Base-by-base conservation (phyloP, 2,797 vertebrate genomes). In the Poecile montanus region DNA sequence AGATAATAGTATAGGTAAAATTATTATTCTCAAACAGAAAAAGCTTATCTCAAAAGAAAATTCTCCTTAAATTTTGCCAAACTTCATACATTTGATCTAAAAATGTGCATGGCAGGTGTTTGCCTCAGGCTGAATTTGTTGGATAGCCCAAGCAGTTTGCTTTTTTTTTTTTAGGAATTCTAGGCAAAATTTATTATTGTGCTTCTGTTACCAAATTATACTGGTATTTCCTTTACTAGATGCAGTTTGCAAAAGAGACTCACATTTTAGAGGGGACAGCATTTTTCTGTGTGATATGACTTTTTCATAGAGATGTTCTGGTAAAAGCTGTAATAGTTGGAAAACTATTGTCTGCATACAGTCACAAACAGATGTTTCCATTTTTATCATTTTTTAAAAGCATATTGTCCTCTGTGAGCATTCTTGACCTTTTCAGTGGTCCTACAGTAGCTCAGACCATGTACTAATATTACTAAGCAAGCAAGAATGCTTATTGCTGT, bases 41-140 rank as follows among this genome's bases (percentile, higher is more conserved):
- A 48, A 16, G 10, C 5, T 48, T 70, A 7, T 66, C 51, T 80
- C 53, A 54, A 54, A 88, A 74, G 11, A 93, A 74, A 26, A 79
- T 44, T 80, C 4, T 50, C n/a, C 61, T 72, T 34, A n/a, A 62
- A 84, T 90, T 91, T 89, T 84, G 34, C 36, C 74, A 79, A 71
- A 94, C 34, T 85, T 85, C 63, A 61, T 62, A 57, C 9, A 67
- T 91, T 85, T 80, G 38, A 80, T 87, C 65, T 89, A 80, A 94
- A 93, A 94, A 44, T 82, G 40, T 47, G 9, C 27, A 32, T 79
- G 53, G 56, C 84, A 90, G 81, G 77, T 96, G 80, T 89, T 94
- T 70, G 57, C 80, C 67, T 89, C 10, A 63, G 80, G 80, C 48
- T 74, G 22, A 54, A 53, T 74, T 66, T 42, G 3, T 84, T 91